These are phyloP conservation scores for Panonychus citri DNA, from an alignment of 1,140 invertebrate genomes.

Conservation along the genomic window DNA sequence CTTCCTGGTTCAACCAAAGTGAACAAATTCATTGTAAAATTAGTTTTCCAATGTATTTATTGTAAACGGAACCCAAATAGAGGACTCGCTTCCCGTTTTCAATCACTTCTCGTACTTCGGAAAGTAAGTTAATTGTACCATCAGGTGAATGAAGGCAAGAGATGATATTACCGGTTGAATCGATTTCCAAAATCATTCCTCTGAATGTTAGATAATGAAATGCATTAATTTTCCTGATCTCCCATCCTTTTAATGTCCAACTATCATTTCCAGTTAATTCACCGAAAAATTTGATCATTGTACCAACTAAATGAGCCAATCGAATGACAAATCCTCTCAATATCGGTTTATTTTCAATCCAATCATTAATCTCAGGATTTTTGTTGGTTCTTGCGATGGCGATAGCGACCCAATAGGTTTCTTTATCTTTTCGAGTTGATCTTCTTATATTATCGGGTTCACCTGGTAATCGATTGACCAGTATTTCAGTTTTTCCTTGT, in stretches of 20 bases:
- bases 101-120: constrained; percentile 21
- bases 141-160: constrained; percentile 21
- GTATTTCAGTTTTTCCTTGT: constrained; percentile 42
- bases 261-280: too few relatives aligned
- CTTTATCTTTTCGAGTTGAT: constrained; percentile 18
- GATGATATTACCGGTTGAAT: constrained; percentile 39
- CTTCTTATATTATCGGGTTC: constrained; percentile 48
- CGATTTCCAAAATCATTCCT: constrained; percentile 31
- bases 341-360: constrained; percentile 19
- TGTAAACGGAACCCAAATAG: constrained; percentile 41
- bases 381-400: constrained; percentile 20
- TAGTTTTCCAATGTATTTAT: constrained; percentile 31
- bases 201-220: constrained; percentile 12
- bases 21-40: too few relatives aligned
- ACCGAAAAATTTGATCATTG: constrained; percentile 6
- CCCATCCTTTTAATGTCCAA: not conserved
- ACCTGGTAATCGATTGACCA: constrained; percentile 52
- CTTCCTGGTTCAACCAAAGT: too few relatives aligned
- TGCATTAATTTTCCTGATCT: not conserved
- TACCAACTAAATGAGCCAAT: constrained; percentile 10
- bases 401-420: constrained; percentile 40
- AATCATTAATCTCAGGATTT: constrained; percentile 19
- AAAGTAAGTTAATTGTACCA: constrained; percentile 8
- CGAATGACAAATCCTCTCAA: constrained; percentile 19
- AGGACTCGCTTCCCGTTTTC: constrained; percentile 17